phyloP scores from a whole-genome alignment of 1,140 invertebrate genomes.

The Drosophila sturtevanti region DNA sequence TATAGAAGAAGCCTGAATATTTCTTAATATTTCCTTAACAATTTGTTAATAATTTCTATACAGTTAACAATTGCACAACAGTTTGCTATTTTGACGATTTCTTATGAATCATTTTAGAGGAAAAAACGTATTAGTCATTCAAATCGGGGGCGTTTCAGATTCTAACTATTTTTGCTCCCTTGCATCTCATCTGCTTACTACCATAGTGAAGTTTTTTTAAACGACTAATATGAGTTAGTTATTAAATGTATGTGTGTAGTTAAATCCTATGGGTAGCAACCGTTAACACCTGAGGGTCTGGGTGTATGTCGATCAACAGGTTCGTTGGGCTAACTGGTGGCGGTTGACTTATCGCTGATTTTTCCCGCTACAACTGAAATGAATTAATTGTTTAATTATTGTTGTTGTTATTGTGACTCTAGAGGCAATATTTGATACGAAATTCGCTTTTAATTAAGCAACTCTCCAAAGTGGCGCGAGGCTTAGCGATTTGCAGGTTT shows the following conservation, averaged over 20 bases:
- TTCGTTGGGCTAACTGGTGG: conserved; percentile 55
- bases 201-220: not conserved
- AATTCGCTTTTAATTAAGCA: conserved; percentile 78
- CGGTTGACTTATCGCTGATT: conserved; percentile 49
- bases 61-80: not conserved
- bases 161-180: not conserved
- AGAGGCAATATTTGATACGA: conserved; percentile 68
- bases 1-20: not conserved
- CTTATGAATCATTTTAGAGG: not conserved
- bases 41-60: not conserved
- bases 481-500: conserved; percentile 22
- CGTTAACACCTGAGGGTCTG: conserved; percentile 35
- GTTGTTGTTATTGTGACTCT: conserved; percentile 38
- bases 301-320: conserved; percentile 58
- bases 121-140: conserved; percentile 7
- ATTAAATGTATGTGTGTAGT: not conserved
- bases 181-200: not conserved
- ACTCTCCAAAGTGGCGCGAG: conserved; percentile 47
- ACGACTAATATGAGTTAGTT: not conserved
- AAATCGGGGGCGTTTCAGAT: conserved; percentile 8
- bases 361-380: conserved; percentile 68
- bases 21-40: not conserved
- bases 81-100: not conserved
- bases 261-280: conserved; percentile 43
- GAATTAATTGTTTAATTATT: conserved; percentile 81